Base-by-base conservation (phyloP, 2,888 invertebrate species). In the Aspidapion aeneum region DNA sequence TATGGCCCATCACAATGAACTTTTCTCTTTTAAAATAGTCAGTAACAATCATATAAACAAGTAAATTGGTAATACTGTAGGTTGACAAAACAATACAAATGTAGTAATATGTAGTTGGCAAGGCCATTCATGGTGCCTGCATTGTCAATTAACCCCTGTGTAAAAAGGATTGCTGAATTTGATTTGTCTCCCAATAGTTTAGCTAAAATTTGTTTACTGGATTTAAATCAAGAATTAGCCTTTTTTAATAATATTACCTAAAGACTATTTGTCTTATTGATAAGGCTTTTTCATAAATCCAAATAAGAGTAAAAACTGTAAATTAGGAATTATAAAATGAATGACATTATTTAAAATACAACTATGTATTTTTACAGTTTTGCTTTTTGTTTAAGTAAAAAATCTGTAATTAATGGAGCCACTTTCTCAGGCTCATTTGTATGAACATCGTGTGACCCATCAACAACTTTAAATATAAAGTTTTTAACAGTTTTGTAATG, bases 361-460 rank as follows among this genome's bases (percentile, higher is more conserved):
- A n/a, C n/a, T n/a, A n/a, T n/a, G n/a, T n/a, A n/a, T 35, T 35
- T n/a, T 65, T 62, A 77, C 20, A 76, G 68, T 66, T 76, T 75
- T 21, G 69, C 71, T 59, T 70, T 73, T 22, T 57, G 35, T 16
- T 16, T 17, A 57, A 56, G 62, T 58, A 78, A 72, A 74, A 78
- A 78, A 57, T 72, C 69, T 21, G 55, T 68, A 50, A 78, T 67
- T 54, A 72, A 55, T 1, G 74, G 73, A 1, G 81, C 80, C 1
- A 88, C 77, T 7, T 75, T 72, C 65, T 85, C 84, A 0, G 88
- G 87, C 67, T 82, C 72, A 5, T 83, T 84, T 52, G 84, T 82
- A 73, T 89, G 88, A 0, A 87, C 83, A 69, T 89, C 87, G 67
- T 89, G 89, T 50, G 80, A 79, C 0, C 88, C 88, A 0, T 81